Percentiles rank a stretch among this genome's conserved stretches.
Conservation (phyloP, 1,140 invertebrate species). For the Drosophila ogumai region DNA sequence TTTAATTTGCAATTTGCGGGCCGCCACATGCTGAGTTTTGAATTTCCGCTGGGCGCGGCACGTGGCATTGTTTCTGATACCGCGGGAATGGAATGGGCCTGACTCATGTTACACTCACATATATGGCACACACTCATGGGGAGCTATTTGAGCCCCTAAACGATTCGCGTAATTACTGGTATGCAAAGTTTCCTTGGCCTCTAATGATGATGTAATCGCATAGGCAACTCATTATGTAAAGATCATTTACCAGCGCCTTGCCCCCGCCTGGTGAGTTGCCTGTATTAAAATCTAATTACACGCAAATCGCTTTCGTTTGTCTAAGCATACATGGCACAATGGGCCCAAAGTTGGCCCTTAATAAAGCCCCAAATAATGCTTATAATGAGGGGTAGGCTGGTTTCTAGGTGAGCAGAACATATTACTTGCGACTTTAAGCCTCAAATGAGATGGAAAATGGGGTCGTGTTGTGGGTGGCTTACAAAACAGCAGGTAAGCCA, state of each 20-base stretch:
- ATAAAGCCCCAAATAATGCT: constrained; percentile 16
- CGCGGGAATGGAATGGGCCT: constrained; percentile 36
- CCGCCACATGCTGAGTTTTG: constrained; percentile 69
- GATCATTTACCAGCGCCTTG: constrained; percentile 50
- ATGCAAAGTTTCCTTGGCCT: constrained; percentile 47
- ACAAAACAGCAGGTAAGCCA: constrained; percentile 42
- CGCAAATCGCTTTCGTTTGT: constrained; percentile 41
- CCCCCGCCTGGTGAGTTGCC: constrained; percentile 34
- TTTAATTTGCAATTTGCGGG: constrained; percentile 72
- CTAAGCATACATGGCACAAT: constrained; percentile 16
- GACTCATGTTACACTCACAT: constrained; percentile 58
- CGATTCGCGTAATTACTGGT: constrained; percentile 51
- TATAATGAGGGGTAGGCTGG: constrained; percentile 18
- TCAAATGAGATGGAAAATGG: constrained; percentile 1
- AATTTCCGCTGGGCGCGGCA: constrained; percentile 72
- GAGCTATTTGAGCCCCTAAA: constrained; percentile 48
- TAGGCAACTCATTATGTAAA: constrained; percentile 61
- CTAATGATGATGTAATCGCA: constrained; percentile 71
- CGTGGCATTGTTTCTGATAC: constrained; percentile 48
- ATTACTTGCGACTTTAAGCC: not conserved
- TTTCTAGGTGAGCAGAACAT: constrained; percentile 1
- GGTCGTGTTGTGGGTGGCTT: not conserved
- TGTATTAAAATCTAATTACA: constrained; percentile 78
- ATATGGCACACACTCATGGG: constrained; percentile 29
- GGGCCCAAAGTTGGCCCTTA: constrained; percentile 33